Percentiles rank a stretch among this genome's conserved stretches.
phyloP scores from a whole-genome alignment of 23 tunicate genomes.

The Diplosoma virens region DNA sequence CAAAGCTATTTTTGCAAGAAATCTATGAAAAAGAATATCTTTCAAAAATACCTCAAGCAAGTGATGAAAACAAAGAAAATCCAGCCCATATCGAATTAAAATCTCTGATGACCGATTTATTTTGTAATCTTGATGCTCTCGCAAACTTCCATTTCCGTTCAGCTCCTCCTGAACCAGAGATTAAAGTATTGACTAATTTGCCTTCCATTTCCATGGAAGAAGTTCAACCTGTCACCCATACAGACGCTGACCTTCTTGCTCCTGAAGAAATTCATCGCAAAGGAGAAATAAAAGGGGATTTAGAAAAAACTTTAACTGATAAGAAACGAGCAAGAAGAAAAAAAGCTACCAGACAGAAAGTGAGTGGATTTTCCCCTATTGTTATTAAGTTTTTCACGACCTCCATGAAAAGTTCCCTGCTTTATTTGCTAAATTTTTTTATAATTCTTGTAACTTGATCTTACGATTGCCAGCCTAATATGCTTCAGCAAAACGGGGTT shows the following conservation, averaged over 20 bases:
- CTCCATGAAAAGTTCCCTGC: no score
- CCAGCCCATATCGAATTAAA: conserved; percentile 59
- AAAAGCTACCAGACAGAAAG: conserved; percentile 65
- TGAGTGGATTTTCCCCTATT: not conserved
- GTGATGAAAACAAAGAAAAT: conserved; percentile 61
- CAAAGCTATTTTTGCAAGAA: conserved; percentile 67
- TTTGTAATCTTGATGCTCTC: conserved; percentile 70
- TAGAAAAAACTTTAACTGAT: conserved; percentile 70
- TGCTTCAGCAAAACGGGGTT: no score
- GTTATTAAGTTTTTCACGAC: no score
- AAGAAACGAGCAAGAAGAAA: conserved; percentile 72
- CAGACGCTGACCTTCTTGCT: conserved; percentile 65
- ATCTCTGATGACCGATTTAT: conserved; percentile 53
- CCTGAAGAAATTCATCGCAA: conserved; percentile 68
- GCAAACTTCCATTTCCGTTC: conserved; percentile 69
- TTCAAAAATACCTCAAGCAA: conserved; percentile 34
- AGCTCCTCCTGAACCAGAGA: conserved; percentile 74
- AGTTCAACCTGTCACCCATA: conserved; percentile 70
- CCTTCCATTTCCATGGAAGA: conserved; percentile 76
- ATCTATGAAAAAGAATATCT: conserved; percentile 84
- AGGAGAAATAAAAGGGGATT: conserved; percentile 29
- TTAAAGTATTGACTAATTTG: conserved; percentile 50
- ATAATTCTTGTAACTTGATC: no score
- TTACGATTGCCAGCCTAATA: no score
- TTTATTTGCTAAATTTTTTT: no score